Evolutionary conservation across 2,113 vertebrate species (phyloP), one percentile per base, ranked within the genome.

Genomic region (Macroglossus sobrinus): DNA sequence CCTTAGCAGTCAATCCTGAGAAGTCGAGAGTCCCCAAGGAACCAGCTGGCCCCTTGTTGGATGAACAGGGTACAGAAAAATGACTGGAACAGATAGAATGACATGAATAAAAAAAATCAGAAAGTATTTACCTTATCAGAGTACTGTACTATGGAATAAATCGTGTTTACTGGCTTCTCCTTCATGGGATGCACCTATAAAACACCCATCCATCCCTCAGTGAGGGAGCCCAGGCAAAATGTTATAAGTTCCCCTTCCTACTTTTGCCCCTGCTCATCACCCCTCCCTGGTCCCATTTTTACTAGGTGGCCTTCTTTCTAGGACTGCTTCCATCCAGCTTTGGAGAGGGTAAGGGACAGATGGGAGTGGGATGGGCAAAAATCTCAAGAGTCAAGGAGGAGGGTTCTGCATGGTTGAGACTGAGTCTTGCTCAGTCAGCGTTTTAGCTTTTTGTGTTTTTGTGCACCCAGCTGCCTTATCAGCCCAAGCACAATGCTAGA

Each of bases 91-190:
- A 74, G 10, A 40, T 6, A 80, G 15, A 15, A 72, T 30, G 85
- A 72, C 15, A 57, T 26, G 7, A 12, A 22, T 47, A 53, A 89
- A 59, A 89, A 53, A 59, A 47, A 0, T 15, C 18, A 57, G 11
- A n/a, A n/a, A 61, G 24, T 18, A 22, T 21, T 95, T 90, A 97
- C 97, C 53, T 95, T 97, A 12, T 90, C 45, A 10, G 11, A 50
- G 19, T 5, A 12, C 38, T 97, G 89, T 53, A 96, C 24, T 3
- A 15, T 72, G 69, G 79, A 93, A 33, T 97, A 97, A 63, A 92
- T 19, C 1, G 28, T 81, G 21, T 89, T 71, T 55, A 3, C 2
- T 7, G 47, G 2, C 30, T 95, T 93, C 75, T 97, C 61, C 38
- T 90, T 88, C 16, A 24, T 26, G 30, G 90, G 13, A 0, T n/a